phyloP scores from a whole-genome alignment of 2,888 invertebrate species.

The Caradrina kadenii region DNA sequence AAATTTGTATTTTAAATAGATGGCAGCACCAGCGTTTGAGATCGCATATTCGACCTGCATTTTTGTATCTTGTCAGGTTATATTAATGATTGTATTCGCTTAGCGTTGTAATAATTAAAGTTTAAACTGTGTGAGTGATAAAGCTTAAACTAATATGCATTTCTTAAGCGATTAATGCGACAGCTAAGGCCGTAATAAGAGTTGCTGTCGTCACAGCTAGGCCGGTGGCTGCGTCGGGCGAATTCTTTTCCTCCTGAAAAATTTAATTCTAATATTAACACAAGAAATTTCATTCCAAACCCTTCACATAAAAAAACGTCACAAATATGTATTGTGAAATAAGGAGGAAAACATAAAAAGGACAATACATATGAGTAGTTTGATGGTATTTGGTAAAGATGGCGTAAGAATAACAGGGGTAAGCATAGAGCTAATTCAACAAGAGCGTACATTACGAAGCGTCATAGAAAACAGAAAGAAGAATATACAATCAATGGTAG shows the following conservation, averaged over 20 bases:
- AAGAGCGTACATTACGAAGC: background rate
- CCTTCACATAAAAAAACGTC: conserved; percentile 21
- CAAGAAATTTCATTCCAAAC: background rate
- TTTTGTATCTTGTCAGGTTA: conserved; percentile 17
- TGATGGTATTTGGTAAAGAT: background rate
- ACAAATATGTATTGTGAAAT: background rate
- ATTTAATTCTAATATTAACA: conserved; percentile 7
- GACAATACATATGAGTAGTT: conserved; percentile 16
- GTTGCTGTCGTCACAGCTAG: conserved; percentile 62
- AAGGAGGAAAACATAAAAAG: background rate
- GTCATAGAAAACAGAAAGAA: too few species aligned
- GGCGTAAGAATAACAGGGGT: background rate
- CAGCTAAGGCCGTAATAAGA: conserved; percentile 55
- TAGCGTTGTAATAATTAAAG: conserved; percentile 35
- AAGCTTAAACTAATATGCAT: conserved; percentile 1
- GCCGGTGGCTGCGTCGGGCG: conserved; percentile 53
- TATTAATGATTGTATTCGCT: conserved; percentile 23
- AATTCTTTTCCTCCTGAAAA: conserved; percentile 47
- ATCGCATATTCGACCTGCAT: conserved; percentile 32
- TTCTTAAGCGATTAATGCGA: conserved; percentile 56
- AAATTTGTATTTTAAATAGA: conserved; percentile 27
- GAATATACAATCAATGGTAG: too few species aligned
- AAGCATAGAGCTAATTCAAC: background rate
- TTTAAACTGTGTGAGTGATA: conserved; percentile 20
- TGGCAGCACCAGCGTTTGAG: conserved; percentile 52